Percentiles rank a stretch among this genome's conserved stretches.
phyloP scores from a whole-genome alignment of 2,797 vertebrate species.

The Xenops minutus region DNA sequence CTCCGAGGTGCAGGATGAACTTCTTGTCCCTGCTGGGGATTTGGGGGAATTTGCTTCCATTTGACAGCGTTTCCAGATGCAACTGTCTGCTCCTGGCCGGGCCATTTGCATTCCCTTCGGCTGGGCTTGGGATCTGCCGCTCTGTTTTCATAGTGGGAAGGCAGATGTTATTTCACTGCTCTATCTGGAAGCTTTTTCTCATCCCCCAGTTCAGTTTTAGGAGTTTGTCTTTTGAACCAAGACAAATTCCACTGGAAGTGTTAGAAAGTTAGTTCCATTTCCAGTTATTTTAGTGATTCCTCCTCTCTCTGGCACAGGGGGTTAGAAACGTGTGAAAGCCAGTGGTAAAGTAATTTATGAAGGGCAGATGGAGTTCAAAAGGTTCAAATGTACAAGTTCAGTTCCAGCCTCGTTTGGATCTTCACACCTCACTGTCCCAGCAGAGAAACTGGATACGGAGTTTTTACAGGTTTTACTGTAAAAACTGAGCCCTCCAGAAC shows the following conservation, averaged over 20 bases:
- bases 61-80: slow-evolving; percentile 75
- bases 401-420: slow-evolving; percentile 73
- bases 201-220: background rate
- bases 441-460: slow-evolving; percentile 79
- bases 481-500: slow-evolving; percentile 76
- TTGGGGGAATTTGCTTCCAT: slow-evolving; percentile 62
- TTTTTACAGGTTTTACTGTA: slow-evolving; percentile 76
- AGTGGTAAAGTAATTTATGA: slow-evolving; percentile 64
- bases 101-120: background rate
- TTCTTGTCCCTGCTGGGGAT: slow-evolving; percentile 54
- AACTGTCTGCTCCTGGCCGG: background rate
- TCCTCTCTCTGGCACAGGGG: background rate
- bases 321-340: slow-evolving; percentile 57
- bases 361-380: slow-evolving; percentile 68
- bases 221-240: background rate
- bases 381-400: slow-evolving; percentile 80
- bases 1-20: background rate
- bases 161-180: slow-evolving; percentile 54
- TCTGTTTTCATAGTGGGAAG: background rate
- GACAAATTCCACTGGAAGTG: slow-evolving; percentile 54
- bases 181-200: slow-evolving; percentile 11
- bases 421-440: slow-evolving; percentile 77
- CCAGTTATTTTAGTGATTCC: background rate
- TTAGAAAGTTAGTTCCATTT: slow-evolving; percentile 59
- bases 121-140: background rate